phyloP scores from a whole-genome alignment of 2,797 vertebrate species.

The Enteromius afrohamiltoni region DNA sequence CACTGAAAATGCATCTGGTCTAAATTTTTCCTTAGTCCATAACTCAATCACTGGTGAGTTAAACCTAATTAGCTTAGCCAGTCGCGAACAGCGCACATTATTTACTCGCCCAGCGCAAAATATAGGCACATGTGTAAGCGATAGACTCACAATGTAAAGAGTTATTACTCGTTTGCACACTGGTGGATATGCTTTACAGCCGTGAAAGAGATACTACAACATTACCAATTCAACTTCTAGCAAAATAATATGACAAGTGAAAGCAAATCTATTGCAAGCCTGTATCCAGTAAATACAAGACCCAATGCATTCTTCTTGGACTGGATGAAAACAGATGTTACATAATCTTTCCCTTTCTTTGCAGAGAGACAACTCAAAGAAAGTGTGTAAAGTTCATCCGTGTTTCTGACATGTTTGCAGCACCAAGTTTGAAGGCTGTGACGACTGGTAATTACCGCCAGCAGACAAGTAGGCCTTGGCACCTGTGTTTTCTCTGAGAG shows the following conservation, averaged over 20 bases:
- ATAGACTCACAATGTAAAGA: neutral
- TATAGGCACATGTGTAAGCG: neutral
- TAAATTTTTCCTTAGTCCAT: neutral
- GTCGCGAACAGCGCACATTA: neutral
- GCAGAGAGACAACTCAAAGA: neutral
- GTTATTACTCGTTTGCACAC: neutral
- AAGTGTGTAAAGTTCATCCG: conserved; percentile 25
- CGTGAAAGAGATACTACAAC: neutral
- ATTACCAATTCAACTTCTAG: neutral
- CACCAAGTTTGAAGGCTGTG: conserved; percentile 85
- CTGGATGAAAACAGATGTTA: conserved; percentile 3
- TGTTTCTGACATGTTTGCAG: conserved; percentile 28
- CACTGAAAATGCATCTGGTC: neutral
- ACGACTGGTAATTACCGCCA: conserved; percentile 88
- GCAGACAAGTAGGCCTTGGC: conserved; percentile 87
- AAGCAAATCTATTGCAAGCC: neutral
- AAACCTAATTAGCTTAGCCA: neutral
- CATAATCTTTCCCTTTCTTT: conserved; percentile 4
- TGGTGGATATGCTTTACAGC: neutral
- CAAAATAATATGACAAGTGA: conserved; percentile 27
- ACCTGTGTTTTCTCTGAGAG: conserved; percentile 85
- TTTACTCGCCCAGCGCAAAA: neutral
- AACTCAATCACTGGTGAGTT: conserved; percentile 3
- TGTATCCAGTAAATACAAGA: neutral
- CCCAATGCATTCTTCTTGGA: neutral